Conservation (phyloP, 2,797 vertebrate genomes). For the Periparus ater region DNA sequence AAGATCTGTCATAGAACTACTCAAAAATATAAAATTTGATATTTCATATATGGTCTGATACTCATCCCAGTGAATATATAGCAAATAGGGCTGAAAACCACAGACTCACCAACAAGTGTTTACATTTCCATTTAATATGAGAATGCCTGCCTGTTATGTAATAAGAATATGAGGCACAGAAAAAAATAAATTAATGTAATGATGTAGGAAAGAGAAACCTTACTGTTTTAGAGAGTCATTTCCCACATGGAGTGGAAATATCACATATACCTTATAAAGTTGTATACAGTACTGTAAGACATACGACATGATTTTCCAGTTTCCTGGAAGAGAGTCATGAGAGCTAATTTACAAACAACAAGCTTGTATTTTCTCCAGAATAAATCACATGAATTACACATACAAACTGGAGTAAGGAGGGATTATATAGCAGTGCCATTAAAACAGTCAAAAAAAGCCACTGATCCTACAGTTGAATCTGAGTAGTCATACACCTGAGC, state of each 20-base stretch:
- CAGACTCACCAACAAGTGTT: neutral
- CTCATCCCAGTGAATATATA: neutral
- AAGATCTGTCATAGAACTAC: neutral
- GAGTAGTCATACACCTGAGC: neutral
- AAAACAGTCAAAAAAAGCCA: neutral
- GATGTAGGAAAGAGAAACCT: neutral
- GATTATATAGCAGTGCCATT: neutral
- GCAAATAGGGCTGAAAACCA: neutral
- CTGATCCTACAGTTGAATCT: neutral
- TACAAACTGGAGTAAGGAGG: slow-evolving; percentile 7
- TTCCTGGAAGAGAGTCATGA: neutral
- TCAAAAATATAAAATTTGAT: neutral
- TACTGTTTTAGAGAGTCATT: neutral
- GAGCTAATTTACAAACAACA: slow-evolving; percentile 1
- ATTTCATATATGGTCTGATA: neutral
- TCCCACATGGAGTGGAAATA: neutral
- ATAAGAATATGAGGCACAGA: neutral
- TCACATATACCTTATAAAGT: neutral
- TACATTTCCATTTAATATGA: slow-evolving; percentile 7
- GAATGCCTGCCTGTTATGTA: neutral
- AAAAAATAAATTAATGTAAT: neutral
- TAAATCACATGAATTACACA: neutral
- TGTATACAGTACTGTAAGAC: neutral
- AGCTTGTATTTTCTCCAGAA: neutral
- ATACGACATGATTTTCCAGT: neutral